phyloP scores from a whole-genome alignment of 2,888 invertebrate species.

The Limnephilus rhombicus region DNA sequence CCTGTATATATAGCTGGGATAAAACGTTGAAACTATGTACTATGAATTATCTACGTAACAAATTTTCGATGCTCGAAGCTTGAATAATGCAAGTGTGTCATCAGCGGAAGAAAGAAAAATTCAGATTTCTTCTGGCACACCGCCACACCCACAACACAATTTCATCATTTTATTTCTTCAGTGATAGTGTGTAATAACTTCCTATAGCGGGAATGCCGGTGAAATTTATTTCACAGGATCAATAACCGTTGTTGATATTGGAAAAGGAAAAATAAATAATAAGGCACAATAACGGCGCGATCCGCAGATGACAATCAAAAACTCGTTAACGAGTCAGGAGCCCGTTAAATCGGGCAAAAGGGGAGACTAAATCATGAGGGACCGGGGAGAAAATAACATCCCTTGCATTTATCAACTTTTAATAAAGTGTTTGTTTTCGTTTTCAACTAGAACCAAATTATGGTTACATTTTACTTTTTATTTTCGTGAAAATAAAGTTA shows the following conservation, averaged over 20 bases:
- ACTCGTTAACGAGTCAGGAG: slow-evolving; percentile 2
- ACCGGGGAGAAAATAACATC: background rate
- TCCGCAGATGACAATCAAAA: slow-evolving; percentile 22
- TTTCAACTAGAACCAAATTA: background rate
- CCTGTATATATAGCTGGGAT: too few species aligned
- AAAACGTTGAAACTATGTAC: too few species aligned
- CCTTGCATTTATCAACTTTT: background rate
- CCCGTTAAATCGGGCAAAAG: background rate
- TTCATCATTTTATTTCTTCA: background rate
- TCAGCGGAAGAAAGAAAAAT: background rate
- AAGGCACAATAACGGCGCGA: background rate
- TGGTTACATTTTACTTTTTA: background rate
- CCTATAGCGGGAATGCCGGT: background rate
- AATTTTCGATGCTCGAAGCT: too few species aligned
- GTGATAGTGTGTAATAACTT: background rate
- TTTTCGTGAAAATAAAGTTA: background rate
- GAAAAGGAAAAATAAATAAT: background rate
- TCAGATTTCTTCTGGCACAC: background rate
- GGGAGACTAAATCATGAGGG: background rate
- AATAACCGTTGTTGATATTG: background rate
- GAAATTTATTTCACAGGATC: background rate
- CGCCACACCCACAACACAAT: background rate
- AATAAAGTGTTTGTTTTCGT: background rate
- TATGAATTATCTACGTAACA: too few species aligned
- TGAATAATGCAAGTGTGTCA: too few species aligned